Conservation (phyloP, 2,888 invertebrate genomes). For the Stenolophus ochropezus region DNA sequence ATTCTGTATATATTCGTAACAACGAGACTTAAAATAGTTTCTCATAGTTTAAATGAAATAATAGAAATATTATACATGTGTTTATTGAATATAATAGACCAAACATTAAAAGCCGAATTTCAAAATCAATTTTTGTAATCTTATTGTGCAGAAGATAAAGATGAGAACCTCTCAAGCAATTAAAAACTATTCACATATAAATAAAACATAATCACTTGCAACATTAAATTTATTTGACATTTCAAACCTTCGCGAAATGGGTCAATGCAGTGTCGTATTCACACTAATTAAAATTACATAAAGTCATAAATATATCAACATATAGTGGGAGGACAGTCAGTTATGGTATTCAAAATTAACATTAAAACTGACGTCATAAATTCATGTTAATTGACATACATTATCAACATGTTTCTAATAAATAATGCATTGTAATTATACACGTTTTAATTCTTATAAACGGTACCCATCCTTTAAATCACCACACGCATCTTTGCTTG, state of each 20-base stretch:
- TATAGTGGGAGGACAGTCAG: neutral
- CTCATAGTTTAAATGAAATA: too few relatives aligned
- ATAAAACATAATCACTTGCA: conserved; percentile 45
- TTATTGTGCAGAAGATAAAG: conserved; percentile 9
- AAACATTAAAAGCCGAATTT: conserved; percentile 5
- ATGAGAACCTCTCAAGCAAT: conserved; percentile 30
- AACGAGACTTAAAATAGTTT: too few relatives aligned
- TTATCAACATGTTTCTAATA: too few relatives aligned
- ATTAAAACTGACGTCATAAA: too few relatives aligned
- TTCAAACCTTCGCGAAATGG: conserved; percentile 25
- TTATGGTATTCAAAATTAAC: too few relatives aligned
- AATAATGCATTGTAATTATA: too few relatives aligned
- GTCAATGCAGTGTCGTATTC: conserved; percentile 9
- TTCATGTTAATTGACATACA: too few relatives aligned
- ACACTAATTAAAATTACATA: conserved; percentile 25
- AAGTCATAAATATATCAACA: conserved; percentile 7
- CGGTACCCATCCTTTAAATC: too few relatives aligned
- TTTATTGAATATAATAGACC: neutral
- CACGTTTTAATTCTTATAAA: too few relatives aligned
- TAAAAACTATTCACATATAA: conserved; percentile 46
- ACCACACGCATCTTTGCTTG: too few relatives aligned
- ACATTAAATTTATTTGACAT: conserved; percentile 41
- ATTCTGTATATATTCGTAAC: too few relatives aligned
- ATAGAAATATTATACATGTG: neutral
- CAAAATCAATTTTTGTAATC: conserved; percentile 39